These are phyloP conservation scores for Poecile atricapillus DNA, from an alignment of 2,113 vertebrate species.

Conservation along the genomic window DNA sequence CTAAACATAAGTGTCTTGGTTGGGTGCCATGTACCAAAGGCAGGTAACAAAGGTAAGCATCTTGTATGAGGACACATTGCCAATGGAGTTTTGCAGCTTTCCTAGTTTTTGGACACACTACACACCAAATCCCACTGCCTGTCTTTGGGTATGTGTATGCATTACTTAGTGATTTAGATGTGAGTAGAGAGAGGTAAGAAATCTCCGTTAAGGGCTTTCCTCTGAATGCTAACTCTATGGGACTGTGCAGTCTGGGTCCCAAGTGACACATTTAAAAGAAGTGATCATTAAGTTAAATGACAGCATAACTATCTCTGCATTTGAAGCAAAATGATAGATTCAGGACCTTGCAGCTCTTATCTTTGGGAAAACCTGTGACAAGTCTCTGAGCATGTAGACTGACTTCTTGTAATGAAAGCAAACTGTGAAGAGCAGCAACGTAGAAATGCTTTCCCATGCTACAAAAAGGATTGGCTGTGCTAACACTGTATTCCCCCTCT, in stretches of 20 bases:
- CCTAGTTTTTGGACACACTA: neutral
- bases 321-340: neutral
- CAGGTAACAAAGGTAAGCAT: rapidly evolving
- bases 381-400: neutral
- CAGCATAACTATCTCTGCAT: neutral
- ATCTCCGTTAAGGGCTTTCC: neutral
- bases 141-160: no score
- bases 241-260: neutral
- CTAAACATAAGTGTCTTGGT: neutral
- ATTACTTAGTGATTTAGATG: neutral
- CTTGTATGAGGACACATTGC: neutral
- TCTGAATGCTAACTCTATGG: neutral
- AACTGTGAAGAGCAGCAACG: neutral
- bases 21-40: neutral
- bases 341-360: neutral
- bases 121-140: neutral
- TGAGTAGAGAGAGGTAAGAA: neutral
- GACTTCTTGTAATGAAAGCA: neutral
- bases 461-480: neutral
- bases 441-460: neutral
- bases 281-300: neutral
- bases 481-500: neutral
- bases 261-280: neutral
- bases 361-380: neutral
- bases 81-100: neutral